These are phyloP conservation scores for Callocephalon fimbriatum DNA, from an alignment of 2,113 vertebrate species.

Conservation along the genomic window DNA sequence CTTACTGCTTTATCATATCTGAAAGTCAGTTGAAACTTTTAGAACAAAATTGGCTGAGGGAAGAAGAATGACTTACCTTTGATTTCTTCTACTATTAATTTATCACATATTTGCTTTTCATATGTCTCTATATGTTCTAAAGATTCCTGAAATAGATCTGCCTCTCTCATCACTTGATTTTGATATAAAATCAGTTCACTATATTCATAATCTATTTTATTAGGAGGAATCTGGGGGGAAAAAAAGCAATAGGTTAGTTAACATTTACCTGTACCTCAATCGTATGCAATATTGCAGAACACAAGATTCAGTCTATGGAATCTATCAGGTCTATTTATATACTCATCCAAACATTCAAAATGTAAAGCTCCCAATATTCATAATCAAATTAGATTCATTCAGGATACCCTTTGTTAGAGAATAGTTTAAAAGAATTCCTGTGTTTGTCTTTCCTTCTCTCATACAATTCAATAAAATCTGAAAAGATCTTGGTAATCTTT, in stretches of 20 bases:
- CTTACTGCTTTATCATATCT: neutral
- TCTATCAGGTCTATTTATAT: neutral
- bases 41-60: neutral
- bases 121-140: conserved; percentile 82
- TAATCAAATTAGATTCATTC: neutral
- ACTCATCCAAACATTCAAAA: neutral
- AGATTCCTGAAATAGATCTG: conserved; percentile 80
- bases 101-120: conserved; percentile 83
- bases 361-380: neutral
- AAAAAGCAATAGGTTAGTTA: neutral
- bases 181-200: conserved; percentile 83
- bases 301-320: neutral
- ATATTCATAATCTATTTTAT: conserved; percentile 83
- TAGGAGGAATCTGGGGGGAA: conserved; percentile 71
- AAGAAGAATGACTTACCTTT: conserved; percentile 72
- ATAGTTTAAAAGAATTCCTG: neutral
- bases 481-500: neutral
- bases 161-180: conserved; percentile 85
- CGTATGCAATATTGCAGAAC: neutral
- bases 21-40: neutral
- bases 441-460: neutral
- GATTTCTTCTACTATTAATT: conserved; percentile 81
- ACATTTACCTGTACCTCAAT: neutral
- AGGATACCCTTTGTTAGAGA: neutral
- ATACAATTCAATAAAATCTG: neutral